phyloP scores from a whole-genome alignment of 2,888 invertebrate species.

The Sphecodes monilicornis region DNA sequence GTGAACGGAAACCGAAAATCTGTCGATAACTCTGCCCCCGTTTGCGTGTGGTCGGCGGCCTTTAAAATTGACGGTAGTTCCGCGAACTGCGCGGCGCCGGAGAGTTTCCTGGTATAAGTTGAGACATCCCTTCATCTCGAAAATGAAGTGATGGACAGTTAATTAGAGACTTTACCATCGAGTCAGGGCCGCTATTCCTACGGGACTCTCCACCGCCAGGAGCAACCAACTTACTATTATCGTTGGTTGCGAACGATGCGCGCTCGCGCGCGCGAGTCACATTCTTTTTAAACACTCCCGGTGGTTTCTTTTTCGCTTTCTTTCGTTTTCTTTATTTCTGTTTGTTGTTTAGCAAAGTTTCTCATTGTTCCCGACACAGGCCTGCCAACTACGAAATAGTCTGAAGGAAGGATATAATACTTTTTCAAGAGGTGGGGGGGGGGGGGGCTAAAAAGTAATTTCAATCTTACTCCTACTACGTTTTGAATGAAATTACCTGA shows the following conservation, averaged over 20 bases:
- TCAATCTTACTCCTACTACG: background rate
- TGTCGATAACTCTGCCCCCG: constrained; percentile 7
- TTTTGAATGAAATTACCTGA: background rate
- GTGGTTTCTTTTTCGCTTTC: background rate
- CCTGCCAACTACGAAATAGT: background rate
- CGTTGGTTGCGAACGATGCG: constrained; percentile 48
- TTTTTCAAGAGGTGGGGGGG: background rate
- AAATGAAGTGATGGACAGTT: constrained; percentile 72
- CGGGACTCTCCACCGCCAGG: constrained; percentile 56
- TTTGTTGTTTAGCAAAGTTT: constrained; percentile 4
- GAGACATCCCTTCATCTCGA: constrained; percentile 48
- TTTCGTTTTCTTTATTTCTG: background rate
- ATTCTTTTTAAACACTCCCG: constrained; percentile 33
- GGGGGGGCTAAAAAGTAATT: background rate
- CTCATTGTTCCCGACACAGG: constrained; percentile 1
- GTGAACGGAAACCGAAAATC: background rate
- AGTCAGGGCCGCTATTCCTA: constrained; percentile 61
- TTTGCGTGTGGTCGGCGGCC: constrained; percentile 11
- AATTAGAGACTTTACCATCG: constrained; percentile 73
- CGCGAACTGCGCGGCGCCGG: constrained; percentile 18
- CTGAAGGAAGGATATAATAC: background rate
- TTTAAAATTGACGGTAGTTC: constrained; percentile 40
- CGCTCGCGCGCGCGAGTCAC: constrained; percentile 42
- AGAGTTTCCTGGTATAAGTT: constrained; percentile 53
- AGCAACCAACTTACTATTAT: constrained; percentile 54